Evolutionary conservation across 1,140 invertebrate species (phyloP).

Genomic region (Neotoxoptera formosana): DNA sequence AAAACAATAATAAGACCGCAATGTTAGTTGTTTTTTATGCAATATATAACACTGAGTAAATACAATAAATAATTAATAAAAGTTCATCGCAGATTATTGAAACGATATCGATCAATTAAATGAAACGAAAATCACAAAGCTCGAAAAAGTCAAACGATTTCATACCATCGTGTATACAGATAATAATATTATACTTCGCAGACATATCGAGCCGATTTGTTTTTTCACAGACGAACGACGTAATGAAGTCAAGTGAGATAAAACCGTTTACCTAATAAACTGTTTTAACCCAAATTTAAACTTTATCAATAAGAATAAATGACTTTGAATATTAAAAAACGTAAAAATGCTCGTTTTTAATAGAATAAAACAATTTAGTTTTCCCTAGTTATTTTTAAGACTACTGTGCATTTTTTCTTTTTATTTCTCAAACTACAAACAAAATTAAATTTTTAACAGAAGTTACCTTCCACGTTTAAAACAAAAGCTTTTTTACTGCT

Average conservation of each 20-base stretch:
- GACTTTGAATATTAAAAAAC: neutral
- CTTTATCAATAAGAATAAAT: neutral
- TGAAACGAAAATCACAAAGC: neutral
- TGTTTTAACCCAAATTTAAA: no score
- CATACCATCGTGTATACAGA: neutral
- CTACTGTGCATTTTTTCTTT: no score
- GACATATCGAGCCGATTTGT: neutral
- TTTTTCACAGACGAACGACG: no score
- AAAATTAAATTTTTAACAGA: no score
- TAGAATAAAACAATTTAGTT: no score
- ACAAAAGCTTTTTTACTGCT: neutral
- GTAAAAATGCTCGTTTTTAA: no score
- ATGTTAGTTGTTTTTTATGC: neutral
- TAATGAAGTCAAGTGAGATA: neutral
- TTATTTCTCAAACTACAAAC: no score
- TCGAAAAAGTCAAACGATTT: neutral
- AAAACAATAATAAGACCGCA: neutral
- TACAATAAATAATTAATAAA: neutral
- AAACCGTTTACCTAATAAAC: neutral
- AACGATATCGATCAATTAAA: neutral
- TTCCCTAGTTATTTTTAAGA: no score
- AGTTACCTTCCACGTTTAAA: neutral
- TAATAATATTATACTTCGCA: neutral
- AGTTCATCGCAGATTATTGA: neutral
- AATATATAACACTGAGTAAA: neutral